Percentiles rank a stretch among this genome's conserved stretches.
phyloP scores from a whole-genome alignment of 2,888 invertebrate genomes.

The Clitarchus hookeri region DNA sequence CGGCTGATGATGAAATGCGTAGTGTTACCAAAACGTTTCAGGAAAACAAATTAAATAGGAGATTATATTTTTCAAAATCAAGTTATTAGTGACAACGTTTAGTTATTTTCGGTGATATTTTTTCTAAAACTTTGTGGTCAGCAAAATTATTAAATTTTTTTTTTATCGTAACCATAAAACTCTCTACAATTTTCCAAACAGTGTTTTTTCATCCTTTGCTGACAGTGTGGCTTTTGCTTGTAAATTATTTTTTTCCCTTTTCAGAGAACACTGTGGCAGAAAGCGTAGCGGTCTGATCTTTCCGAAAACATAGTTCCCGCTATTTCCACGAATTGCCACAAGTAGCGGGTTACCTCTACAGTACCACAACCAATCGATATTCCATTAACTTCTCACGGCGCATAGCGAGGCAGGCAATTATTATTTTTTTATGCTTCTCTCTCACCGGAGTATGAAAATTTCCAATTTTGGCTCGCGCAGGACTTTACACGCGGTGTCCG shows the following conservation, averaged over 20 bases:
- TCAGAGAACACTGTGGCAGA: background rate
- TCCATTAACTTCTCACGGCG: background rate
- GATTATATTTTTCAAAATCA: too few species aligned
- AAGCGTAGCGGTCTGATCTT: background rate
- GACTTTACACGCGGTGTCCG: background rate
- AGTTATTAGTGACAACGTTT: too few species aligned
- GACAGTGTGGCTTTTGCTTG: too few species aligned
- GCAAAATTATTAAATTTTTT: too few species aligned
- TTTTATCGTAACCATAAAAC: too few species aligned
- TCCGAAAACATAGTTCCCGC: background rate
- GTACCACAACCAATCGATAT: background rate
- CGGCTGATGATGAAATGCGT: too few species aligned
- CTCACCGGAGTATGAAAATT: background rate
- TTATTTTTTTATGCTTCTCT: background rate
- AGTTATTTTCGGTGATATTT: too few species aligned
- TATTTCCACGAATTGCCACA: background rate
- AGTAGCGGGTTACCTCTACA: background rate
- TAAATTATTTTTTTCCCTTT: background rate
- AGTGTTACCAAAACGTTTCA: too few species aligned
- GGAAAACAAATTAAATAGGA: too few species aligned
- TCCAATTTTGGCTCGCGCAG: background rate
- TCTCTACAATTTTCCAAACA: too few species aligned
- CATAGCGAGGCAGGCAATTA: conserved; percentile 1
- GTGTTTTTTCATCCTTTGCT: too few species aligned
- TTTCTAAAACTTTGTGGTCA: too few species aligned